Percentiles rank a stretch among this genome's conserved stretches.
These are phyloP conservation scores for Hydriomena furcata DNA, from an alignment of 2,888 invertebrate species.

Conservation along the genomic window DNA sequence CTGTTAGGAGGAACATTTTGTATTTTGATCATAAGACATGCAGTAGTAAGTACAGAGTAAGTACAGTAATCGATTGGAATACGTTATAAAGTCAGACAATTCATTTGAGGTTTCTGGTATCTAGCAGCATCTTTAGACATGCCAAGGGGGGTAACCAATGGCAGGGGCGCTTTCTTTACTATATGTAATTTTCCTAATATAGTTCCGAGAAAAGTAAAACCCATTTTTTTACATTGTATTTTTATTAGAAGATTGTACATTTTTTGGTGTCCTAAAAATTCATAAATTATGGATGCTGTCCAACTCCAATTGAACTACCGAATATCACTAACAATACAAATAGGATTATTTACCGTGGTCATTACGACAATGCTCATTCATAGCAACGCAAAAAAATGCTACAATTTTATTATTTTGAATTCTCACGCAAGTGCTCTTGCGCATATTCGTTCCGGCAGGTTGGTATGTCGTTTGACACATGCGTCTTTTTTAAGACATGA, in stretches of 20 bases:
- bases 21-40: too few relatives aligned
- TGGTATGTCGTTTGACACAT: conserved; percentile 51
- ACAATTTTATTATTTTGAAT: conserved; percentile 44
- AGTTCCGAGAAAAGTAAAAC: too few relatives aligned
- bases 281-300: conserved; percentile 42
- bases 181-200: too few relatives aligned
- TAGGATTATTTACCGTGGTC: conserved; percentile 72
- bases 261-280: not conserved
- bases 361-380: conserved; percentile 76
- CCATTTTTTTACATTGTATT: too few relatives aligned
- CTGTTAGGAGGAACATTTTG: too few relatives aligned
- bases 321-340: conserved; percentile 66
- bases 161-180: too few relatives aligned
- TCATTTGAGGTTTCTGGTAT: too few relatives aligned
- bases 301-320: conserved; percentile 45
- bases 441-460: conserved; percentile 64
- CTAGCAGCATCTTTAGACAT: too few relatives aligned
- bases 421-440: conserved; percentile 63
- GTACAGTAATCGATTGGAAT: too few relatives aligned
- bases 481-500: conserved; percentile 59
- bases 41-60: too few relatives aligned
- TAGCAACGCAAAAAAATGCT: conserved; percentile 47
- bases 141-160: too few relatives aligned
- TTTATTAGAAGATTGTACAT: not conserved
- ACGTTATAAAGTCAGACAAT: too few relatives aligned